A percentile compares a stretch with the other conserved stretches of the same genome.
These are phyloP conservation scores for Noturus placidus DNA, from an alignment of 2,113 vertebrate species.

Conservation along the genomic window DNA sequence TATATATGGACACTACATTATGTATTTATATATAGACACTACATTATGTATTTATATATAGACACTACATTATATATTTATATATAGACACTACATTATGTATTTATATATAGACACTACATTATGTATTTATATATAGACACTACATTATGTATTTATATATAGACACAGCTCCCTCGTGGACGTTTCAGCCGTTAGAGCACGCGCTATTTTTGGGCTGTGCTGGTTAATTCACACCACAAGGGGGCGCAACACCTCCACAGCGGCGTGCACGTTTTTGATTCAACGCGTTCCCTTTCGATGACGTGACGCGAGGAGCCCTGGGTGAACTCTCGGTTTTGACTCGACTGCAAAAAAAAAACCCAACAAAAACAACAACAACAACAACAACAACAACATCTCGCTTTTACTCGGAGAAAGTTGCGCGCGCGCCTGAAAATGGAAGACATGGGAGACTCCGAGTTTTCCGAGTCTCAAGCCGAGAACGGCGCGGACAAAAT, in stretches of 20 bases:
- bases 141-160: background rate
- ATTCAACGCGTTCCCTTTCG: slow-evolving; percentile 12
- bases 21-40: too few relatives aligned
- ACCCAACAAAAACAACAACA: background rate
- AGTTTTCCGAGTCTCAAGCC: slow-evolving; percentile 37
- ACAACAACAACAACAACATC: background rate
- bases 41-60: too few relatives aligned
- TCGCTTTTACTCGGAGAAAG: background rate
- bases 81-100: too few relatives aligned
- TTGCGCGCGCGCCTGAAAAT: background rate
- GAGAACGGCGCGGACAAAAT: slow-evolving; percentile 58
- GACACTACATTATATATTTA: too few relatives aligned
- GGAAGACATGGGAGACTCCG: slow-evolving; percentile 54
- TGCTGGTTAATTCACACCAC: slow-evolving; percentile 26
- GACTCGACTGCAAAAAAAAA: background rate
- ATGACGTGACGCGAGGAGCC: slow-evolving; percentile 2
- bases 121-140: too few relatives aligned
- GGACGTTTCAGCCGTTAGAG: slow-evolving; percentile 23
- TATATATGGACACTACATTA: too few relatives aligned
- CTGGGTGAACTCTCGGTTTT: background rate
- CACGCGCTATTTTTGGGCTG: slow-evolving; percentile 52
- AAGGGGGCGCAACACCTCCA: slow-evolving; percentile 31
- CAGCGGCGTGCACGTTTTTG: background rate
- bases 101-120: too few relatives aligned
- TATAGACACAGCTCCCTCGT: background rate